phyloP scores from a whole-genome alignment of 2,113 vertebrate genomes.

The Hiodon tergisus region DNA sequence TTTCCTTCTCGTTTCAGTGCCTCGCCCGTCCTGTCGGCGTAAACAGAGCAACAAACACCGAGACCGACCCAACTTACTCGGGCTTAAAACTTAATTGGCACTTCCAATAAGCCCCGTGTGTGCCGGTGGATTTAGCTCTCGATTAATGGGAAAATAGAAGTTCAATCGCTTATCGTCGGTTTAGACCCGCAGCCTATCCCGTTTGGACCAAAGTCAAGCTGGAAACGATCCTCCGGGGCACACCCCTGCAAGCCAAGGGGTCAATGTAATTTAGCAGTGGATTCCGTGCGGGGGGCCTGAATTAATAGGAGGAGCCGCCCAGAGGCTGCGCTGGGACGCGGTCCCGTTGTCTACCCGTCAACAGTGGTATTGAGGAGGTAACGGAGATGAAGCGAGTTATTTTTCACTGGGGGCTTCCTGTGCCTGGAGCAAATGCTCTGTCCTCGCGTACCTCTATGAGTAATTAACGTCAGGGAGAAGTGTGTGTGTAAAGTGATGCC shows the following conservation, averaged over 20 bases:
- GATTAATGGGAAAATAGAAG: not conserved
- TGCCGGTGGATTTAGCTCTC: not conserved
- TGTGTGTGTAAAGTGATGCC: conserved; percentile 5
- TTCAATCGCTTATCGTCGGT: conserved; percentile 20
- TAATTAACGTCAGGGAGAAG: conserved; percentile 31
- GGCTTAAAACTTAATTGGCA: conserved; percentile 52
- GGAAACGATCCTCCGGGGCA: conserved; percentile 9
- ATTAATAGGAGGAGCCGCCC: conserved; percentile 27
- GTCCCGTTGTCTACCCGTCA: conserved; percentile 6
- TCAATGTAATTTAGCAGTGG: conserved; percentile 22
- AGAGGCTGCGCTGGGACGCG: not conserved
- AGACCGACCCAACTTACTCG: conserved; percentile 30
- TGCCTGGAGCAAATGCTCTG: conserved; percentile 31
- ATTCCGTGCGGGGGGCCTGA: not conserved
- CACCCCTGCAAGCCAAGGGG: not conserved
- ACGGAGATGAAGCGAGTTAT: conserved; percentile 13
- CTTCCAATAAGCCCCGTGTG: conserved; percentile 34
- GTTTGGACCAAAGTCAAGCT: not conserved
- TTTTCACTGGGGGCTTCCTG: conserved; percentile 7
- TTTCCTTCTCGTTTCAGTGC: not conserved
- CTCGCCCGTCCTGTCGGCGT: not conserved
- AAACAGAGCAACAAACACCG: conserved; percentile 28
- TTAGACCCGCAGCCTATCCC: not conserved
- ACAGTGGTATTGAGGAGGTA: conserved; percentile 20
- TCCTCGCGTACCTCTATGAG: conserved; percentile 37